These are phyloP conservation scores for Hydrotaea cyrtoneurina DNA, from an alignment of 2,888 invertebrate genomes.

Conservation along the genomic window DNA sequence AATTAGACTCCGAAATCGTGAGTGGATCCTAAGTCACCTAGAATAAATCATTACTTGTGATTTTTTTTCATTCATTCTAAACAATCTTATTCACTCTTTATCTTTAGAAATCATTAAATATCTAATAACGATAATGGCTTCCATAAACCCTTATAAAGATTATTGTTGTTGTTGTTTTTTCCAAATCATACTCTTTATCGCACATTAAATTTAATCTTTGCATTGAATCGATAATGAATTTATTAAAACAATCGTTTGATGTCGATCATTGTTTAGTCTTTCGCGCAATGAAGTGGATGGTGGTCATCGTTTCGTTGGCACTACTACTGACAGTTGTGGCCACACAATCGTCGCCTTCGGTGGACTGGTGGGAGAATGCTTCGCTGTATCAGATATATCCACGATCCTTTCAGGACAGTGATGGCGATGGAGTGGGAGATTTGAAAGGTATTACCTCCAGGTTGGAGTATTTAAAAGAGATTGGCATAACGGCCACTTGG, in stretches of 20 bases:
- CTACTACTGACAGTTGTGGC: background rate
- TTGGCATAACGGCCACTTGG: constrained; percentile 90
- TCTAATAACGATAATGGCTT: background rate
- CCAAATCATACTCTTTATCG: background rate
- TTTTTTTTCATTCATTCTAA: too few relatives aligned
- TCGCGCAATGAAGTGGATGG: constrained; percentile 32
- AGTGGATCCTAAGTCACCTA: too few relatives aligned
- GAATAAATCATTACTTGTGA: too few relatives aligned
- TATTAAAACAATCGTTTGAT: background rate
- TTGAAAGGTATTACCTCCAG: constrained; percentile 86
- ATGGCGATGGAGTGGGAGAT: constrained; percentile 94
- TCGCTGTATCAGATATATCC: constrained; percentile 93
- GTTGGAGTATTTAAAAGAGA: constrained; percentile 84
- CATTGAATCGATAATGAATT: constrained; percentile 5
- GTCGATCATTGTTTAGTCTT: constrained; percentile 34
- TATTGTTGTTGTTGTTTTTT: background rate
- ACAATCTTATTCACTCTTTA: background rate
- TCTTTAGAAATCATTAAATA: background rate
- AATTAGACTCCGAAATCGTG: too few relatives aligned
- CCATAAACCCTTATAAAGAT: background rate
- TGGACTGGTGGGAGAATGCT: constrained; percentile 92
- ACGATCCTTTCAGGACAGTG: constrained; percentile 90
- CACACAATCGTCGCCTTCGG: background rate
- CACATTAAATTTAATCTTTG: constrained; percentile 18
- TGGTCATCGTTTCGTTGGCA: constrained; percentile 4